These are phyloP conservation scores for Zophobas atratus DNA, from an alignment of 1,140 invertebrate genomes.

Conservation along the genomic window DNA sequence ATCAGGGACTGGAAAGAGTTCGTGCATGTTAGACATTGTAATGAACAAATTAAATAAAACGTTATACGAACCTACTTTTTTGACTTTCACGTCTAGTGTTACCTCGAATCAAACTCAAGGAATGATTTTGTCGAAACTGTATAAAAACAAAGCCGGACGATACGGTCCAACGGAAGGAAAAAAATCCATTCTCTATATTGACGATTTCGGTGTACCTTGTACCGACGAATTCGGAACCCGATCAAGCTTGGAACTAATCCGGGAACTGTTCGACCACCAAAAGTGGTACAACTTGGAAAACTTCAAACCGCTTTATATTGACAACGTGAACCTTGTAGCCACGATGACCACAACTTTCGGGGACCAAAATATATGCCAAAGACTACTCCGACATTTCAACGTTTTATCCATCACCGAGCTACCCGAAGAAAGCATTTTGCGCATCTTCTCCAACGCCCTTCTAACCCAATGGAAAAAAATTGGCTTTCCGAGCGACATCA, in stretches of 20 bases:
- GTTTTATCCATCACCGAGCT: constrained; percentile 88
- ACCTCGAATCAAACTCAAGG: constrained; percentile 89
- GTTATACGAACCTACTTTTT: constrained; percentile 81
- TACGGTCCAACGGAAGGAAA: constrained; percentile 84
- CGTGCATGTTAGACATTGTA: constrained; percentile 88
- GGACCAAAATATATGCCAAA: constrained; percentile 60
- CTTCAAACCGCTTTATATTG: constrained; percentile 75
- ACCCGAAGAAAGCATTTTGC: constrained; percentile 84
- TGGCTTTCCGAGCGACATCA: constrained; percentile 86
- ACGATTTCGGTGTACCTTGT: constrained; percentile 92
- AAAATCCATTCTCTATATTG: constrained; percentile 87
- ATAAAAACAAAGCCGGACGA: constrained; percentile 82
- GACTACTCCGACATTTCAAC: constrained; percentile 90
- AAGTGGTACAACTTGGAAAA: constrained; percentile 90
- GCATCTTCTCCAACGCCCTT: constrained; percentile 88
- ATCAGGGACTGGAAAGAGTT: constrained; percentile 93
- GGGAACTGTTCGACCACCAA: constrained; percentile 90
- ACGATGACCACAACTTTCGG: constrained; percentile 90
- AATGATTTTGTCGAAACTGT: constrained; percentile 86
- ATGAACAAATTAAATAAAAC: constrained; percentile 83
- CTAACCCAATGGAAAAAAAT: constrained; percentile 80
- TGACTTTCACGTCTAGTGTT: constrained; percentile 90
- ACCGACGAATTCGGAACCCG: constrained; percentile 89
- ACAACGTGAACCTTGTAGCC: constrained; percentile 84
- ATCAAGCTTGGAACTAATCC: constrained; percentile 88